These are phyloP conservation scores for Phrynocephalus vlangalii DNA, from an alignment of 2,797 vertebrate species.

Conservation along the genomic window DNA sequence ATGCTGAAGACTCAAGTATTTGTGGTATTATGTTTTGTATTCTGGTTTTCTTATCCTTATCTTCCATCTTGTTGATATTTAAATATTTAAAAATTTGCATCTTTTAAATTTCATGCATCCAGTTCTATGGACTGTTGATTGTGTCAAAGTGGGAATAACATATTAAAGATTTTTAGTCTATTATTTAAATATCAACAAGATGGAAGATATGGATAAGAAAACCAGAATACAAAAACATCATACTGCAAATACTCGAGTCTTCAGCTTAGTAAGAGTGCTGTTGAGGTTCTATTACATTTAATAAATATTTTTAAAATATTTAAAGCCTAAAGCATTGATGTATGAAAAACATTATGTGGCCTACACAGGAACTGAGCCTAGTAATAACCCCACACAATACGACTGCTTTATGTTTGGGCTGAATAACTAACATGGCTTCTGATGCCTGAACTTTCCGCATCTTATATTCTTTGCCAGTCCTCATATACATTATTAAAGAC, in stretches of 20 bases:
- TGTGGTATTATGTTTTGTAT: too few relatives aligned
- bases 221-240: slow-evolving; percentile 10
- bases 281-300: not conserved
- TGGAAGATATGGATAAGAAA: slow-evolving; percentile 37
- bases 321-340: not conserved
- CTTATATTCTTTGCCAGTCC: slow-evolving; percentile 7
- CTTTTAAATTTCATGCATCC: not conserved
- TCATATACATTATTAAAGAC: not conserved
- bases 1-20: too few relatives aligned
- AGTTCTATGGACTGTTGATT: not conserved
- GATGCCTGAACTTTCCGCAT: slow-evolving; percentile 17
- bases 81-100: not conserved
- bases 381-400: slow-evolving; percentile 10
- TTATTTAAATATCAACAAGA: slow-evolving; percentile 2
- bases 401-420: slow-evolving; percentile 9
- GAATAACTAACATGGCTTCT: not conserved
- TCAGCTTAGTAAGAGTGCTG: not conserved
- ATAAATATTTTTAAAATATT: too few relatives aligned
- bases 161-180: not conserved
- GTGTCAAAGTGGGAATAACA: too few relatives aligned
- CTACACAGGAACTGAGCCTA: slow-evolving; percentile 37
- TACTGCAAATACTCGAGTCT: not conserved
- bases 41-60: too few relatives aligned
- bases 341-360: too few relatives aligned
- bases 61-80: too few relatives aligned